A percentile compares a stretch with the other conserved stretches of the same genome.
These are phyloP conservation scores for Eublepharis macularius DNA, from an alignment of 2,113 vertebrate genomes.

Conservation along the genomic window DNA sequence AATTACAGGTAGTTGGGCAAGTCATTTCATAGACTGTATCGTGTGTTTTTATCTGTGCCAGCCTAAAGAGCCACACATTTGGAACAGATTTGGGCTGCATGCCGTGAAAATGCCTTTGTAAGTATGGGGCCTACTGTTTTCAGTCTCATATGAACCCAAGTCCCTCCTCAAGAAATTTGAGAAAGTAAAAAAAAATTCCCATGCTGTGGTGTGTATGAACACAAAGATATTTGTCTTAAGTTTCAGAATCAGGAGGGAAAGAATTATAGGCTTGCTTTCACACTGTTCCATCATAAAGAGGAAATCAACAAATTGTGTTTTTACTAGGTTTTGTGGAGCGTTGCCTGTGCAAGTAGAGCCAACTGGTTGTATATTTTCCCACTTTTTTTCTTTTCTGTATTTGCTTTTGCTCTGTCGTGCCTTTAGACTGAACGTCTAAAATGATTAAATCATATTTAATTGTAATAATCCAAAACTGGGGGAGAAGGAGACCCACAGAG, in stretches of 20 bases:
- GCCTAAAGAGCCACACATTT: neutral
- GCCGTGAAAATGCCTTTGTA: neutral
- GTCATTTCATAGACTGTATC: neutral
- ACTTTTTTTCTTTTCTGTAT: neutral
- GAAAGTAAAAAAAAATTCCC: neutral
- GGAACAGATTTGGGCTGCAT: neutral
- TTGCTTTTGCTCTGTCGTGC: neutral
- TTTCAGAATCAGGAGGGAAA: neutral
- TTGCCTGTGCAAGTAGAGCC: neutral
- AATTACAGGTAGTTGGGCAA: neutral
- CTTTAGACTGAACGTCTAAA: neutral
- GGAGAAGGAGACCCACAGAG: neutral
- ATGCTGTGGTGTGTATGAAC: neutral
- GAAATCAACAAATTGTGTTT: neutral
- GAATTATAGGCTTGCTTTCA: no score
- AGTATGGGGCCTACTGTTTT: neutral
- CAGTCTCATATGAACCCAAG: neutral
- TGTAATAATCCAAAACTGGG: neutral
- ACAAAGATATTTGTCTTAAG: neutral
- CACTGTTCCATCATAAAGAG: neutral
- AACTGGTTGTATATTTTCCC: no score
- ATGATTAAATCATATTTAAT: neutral
- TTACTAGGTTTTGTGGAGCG: neutral
- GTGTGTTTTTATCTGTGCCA: neutral
- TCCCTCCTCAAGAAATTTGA: neutral